Conservation (phyloP, 2,113 vertebrate genomes). For the Rhinogobius similis region DNA sequence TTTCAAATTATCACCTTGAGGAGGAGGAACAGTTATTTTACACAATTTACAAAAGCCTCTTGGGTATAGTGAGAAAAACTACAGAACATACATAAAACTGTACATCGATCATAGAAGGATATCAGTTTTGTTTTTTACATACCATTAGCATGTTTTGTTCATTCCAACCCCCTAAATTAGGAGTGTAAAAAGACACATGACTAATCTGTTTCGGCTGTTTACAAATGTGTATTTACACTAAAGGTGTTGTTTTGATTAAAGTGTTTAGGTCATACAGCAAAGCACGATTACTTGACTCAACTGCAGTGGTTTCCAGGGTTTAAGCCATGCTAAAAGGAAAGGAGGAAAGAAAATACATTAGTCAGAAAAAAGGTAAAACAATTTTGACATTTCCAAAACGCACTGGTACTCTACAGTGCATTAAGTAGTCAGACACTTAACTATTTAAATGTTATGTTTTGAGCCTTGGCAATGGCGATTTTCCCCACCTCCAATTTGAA, state of each 20-base stretch:
- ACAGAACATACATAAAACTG: background rate
- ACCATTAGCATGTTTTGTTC: background rate
- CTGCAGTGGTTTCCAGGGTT: background rate
- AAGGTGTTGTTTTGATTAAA: background rate
- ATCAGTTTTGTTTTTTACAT: background rate
- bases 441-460: background rate
- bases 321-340: slow-evolving; percentile 54
- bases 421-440: no score
- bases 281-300: background rate
- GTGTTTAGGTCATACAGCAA: background rate
- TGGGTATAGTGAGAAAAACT: background rate
- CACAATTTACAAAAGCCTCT: background rate
- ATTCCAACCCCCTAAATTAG: background rate
- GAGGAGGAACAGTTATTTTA: background rate
- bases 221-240: background rate
- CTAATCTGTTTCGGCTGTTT: background rate
- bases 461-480: no score
- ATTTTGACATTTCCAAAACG: background rate
- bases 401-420: background rate
- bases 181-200: background rate
- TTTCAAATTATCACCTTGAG: background rate
- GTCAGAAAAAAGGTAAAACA: background rate
- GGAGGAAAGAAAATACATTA: background rate
- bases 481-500: no score
- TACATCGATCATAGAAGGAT: no score